A percentile compares a stretch with the other conserved stretches of the same genome.
phyloP scores from a whole-genome alignment of 2,888 invertebrate species.

The Abrostola triplasia region DNA sequence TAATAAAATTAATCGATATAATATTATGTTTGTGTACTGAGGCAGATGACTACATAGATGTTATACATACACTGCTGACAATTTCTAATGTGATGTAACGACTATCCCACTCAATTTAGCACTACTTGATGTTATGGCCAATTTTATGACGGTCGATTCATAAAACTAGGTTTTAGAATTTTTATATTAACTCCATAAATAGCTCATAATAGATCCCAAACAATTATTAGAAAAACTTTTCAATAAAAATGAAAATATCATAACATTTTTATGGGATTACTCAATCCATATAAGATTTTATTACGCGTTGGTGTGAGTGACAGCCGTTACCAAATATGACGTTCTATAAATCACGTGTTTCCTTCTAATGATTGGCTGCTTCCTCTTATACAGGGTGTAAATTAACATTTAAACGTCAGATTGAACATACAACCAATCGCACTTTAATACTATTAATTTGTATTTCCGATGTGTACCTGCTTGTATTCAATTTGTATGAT shows the following conservation, averaged over 20 bases:
- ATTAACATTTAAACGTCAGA: constrained; percentile 51
- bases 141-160: background rate
- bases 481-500: constrained; percentile 24
- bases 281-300: constrained; percentile 33
- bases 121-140: no score
- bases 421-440: constrained; percentile 4
- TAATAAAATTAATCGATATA: no score
- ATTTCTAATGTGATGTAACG: no score
- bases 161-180: background rate
- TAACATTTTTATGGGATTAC: constrained; percentile 25
- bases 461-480: constrained; percentile 19
- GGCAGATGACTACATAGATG: no score
- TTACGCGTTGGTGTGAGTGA: constrained; percentile 48
- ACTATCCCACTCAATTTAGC: no score
- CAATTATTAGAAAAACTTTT: constrained; percentile 12
- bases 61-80: no score
- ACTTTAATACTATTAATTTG: constrained; percentile 26
- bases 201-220: background rate
- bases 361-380: constrained; percentile 54
- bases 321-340: constrained; percentile 38
- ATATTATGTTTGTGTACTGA: no score
- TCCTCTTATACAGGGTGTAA: constrained; percentile 58
- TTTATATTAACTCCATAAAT: background rate
- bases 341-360: constrained; percentile 41
- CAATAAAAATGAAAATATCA: constrained; percentile 12